phyloP scores from a whole-genome alignment of 2,888 invertebrate genomes.

The Labia minor region DNA sequence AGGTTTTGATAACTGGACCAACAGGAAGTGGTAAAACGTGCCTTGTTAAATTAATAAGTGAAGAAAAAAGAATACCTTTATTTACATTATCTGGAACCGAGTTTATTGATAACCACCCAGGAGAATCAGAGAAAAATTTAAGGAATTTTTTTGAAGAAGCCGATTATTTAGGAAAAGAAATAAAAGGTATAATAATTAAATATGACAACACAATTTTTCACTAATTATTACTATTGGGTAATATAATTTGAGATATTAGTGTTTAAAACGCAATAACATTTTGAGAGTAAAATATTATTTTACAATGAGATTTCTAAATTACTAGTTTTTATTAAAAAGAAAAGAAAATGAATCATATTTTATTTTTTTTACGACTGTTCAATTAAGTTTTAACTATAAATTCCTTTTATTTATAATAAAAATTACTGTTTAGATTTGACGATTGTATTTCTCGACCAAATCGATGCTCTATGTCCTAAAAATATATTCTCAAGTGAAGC shows the following conservation, averaged over 20 bases:
- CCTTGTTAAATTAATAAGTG: slow-evolving; percentile 40
- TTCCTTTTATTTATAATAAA: no score
- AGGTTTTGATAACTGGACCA: slow-evolving; percentile 42
- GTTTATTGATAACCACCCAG: slow-evolving; percentile 40
- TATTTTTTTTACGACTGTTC: no score
- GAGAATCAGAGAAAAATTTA: slow-evolving; percentile 42
- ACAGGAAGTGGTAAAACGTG: slow-evolving; percentile 49
- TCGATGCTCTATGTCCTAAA: slow-evolving; percentile 27
- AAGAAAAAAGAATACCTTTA: slow-evolving; percentile 38
- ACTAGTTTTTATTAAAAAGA: no score
- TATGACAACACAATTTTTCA: no score
- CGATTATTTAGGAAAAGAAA: slow-evolving; percentile 33
- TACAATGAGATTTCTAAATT: not conserved
- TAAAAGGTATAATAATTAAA: slow-evolving; percentile 25
- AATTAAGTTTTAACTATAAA: no score
- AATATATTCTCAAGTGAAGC: not conserved
- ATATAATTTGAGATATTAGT: slow-evolving; percentile 18
- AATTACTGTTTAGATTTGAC: slow-evolving; percentile 22
- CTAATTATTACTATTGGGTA: not conserved
- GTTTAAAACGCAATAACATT: no score
- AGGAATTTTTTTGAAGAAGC: slow-evolving; percentile 40
- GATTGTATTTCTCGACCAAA: slow-evolving; percentile 20
- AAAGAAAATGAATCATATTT: no score
- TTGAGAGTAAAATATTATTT: no score
- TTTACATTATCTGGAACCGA: slow-evolving; percentile 38